Evolutionary conservation across 2,797 vertebrate genomes (phyloP).

Genomic region (Muraenolepis orangiensis): DNA sequence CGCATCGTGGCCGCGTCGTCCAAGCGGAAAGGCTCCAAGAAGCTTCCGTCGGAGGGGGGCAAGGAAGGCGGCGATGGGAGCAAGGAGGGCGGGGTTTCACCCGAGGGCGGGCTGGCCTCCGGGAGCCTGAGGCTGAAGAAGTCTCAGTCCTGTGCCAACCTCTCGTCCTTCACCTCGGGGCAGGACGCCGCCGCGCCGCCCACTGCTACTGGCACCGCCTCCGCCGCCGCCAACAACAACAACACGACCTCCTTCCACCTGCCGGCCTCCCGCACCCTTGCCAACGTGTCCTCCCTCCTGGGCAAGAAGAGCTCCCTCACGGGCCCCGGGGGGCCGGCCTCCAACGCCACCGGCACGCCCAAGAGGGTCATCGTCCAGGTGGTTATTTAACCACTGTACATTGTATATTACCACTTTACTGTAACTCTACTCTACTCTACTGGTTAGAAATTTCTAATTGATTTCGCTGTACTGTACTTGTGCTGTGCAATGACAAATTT

Average conservation of each 20-base stretch:
- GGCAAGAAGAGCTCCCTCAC: conserved; percentile 73
- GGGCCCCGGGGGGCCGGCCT: conserved; percentile 61
- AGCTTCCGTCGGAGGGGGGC: conserved; percentile 77
- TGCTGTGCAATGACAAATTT: no score
- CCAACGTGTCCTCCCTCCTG: conserved; percentile 67
- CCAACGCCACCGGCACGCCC: conserved; percentile 78
- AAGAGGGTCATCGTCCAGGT: conserved; percentile 91
- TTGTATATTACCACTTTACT: no score
- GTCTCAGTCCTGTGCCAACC: conserved; percentile 91
- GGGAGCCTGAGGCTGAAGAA: conserved; percentile 91
- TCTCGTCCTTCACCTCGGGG: conserved; percentile 76
- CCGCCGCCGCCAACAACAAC: conserved; percentile 16
- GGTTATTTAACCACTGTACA: no score
- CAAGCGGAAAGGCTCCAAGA: conserved; percentile 89
- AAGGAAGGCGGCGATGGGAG: conserved; percentile 74
- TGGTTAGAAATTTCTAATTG: no score
- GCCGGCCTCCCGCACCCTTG: conserved; percentile 77
- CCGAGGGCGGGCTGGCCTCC: conserved; percentile 56
- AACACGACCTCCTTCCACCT: conserved; percentile 65
- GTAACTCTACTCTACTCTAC: no score
- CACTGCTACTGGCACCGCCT: conserved; percentile 34
- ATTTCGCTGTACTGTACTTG: no score
- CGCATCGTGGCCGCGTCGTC: conserved; percentile 88
- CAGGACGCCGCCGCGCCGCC: conserved; percentile 68
- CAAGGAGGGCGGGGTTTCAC: conserved; percentile 55